Conservation (phyloP, 2,113 vertebrate genomes). For the Zosterops hypoxanthus region DNA sequence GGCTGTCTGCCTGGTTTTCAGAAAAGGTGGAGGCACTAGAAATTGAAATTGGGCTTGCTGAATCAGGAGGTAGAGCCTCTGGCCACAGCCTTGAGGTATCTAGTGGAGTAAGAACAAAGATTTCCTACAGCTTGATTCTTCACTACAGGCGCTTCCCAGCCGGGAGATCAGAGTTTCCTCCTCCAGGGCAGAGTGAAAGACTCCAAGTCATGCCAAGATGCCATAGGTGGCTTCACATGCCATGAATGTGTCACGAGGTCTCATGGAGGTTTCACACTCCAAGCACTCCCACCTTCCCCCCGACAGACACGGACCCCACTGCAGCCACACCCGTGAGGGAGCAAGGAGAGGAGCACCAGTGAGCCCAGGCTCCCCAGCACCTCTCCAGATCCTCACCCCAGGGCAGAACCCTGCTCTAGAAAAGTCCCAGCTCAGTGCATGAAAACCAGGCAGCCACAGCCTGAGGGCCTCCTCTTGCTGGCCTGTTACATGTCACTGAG, state of each 20-base stretch:
- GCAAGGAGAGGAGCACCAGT: not conserved
- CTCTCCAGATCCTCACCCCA: not conserved
- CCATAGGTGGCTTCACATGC: not conserved
- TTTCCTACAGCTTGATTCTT: not conserved
- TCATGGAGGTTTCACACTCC: not conserved
- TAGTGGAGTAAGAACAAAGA: not conserved
- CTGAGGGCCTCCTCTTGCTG: not conserved
- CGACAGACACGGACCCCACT: not conserved
- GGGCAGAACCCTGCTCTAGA: not conserved
- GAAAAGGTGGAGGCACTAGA: not conserved
- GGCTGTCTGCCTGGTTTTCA: not conserved
- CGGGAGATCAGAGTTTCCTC: not conserved
- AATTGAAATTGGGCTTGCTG: not conserved
- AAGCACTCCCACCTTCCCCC: not conserved
- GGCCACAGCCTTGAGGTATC: not conserved
- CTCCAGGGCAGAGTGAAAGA: not conserved
- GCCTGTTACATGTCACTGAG: rapidly evolving
- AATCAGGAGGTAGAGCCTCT: not conserved
- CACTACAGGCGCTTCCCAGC: not conserved
- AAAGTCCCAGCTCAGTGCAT: not conserved
- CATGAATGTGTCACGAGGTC: rapidly evolving
- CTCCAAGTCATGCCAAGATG: not conserved
- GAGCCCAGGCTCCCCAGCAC: not conserved
- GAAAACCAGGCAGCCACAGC: not conserved
- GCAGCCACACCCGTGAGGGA: rapidly evolving